Conservation (phyloP, 92 coral and sea anemone genomes). For the Micromussa lordhowensis region DNA sequence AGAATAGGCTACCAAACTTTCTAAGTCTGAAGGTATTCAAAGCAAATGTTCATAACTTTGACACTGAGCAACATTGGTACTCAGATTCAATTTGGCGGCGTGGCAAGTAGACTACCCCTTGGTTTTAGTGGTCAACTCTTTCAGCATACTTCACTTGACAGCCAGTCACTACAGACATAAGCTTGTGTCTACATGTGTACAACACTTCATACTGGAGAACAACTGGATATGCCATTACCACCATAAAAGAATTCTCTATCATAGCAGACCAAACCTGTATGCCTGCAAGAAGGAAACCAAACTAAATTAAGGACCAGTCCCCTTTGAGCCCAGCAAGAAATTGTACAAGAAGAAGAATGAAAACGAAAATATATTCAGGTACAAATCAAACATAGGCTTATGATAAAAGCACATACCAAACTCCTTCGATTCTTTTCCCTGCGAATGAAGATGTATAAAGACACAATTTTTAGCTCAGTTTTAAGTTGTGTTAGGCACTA, state of each 20-base stretch:
- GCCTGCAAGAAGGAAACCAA: conserved; percentile 62
- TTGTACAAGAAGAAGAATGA: too few species aligned
- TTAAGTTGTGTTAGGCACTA: not conserved
- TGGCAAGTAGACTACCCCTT: too few species aligned
- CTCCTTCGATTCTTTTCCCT: conserved; percentile 96
- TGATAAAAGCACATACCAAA: conserved; percentile 75
- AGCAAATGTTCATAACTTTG: too few species aligned
- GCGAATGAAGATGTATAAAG: not conserved
- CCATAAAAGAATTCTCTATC: conserved; percentile 92
- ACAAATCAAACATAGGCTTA: not conserved
- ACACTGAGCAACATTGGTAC: too few species aligned
- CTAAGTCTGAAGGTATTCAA: too few species aligned
- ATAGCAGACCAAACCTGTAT: conserved; percentile 93
- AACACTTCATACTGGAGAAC: conserved; percentile 83
- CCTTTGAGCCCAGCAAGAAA: too few species aligned
- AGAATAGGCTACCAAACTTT: too few species aligned
- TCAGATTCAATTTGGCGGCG: too few species aligned
- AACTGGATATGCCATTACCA: conserved; percentile 90
- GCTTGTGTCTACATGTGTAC: not conserved
- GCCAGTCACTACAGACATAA: not conserved
- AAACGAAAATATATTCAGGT: not conserved
- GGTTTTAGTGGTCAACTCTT: too few species aligned
- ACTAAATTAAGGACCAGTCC: not conserved
- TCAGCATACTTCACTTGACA: too few species aligned
- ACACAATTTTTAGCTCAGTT: not conserved